Base-by-base conservation (phyloP, 2,888 invertebrate genomes). In the Tachystola acroxantha region DNA sequence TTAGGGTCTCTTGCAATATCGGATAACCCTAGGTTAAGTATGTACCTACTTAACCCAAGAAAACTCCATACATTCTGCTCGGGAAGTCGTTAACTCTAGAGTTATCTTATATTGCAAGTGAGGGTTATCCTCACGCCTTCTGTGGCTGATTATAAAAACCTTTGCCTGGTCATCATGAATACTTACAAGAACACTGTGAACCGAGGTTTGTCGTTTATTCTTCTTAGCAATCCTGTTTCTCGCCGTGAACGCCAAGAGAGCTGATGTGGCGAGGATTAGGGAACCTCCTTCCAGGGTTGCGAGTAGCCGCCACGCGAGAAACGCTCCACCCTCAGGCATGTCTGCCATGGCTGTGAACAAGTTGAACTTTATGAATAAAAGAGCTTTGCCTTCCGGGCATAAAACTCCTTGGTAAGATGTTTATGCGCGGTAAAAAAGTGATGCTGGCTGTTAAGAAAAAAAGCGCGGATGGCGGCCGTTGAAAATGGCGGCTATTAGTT, bases 251-350 rank as follows among this genome's bases (percentile, higher is more conserved):
- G 75, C 79, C 22, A 85, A 57, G 5, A 84, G 57, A 0, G 76
- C 82, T 1, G 81, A 67, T 2, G 75, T 66, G 22, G 66, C 77
- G 6, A 84, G 62, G 27, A 82, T 41, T 1, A 84, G 43, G 0
- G 84, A 75, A 1, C 81, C 76, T 0, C 79, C 82, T 36, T 86
- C 85, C 2, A 86, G 55, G 0, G 82, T 79, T 1, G 81, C 84
- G 16, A 86, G 63, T 25, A 85, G 50, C 0, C 82, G 70, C 84
- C 84, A 84, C 2, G 84, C 85, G 16, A 84, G 53, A 1, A 64
- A 52, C 0, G 74, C 65, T 0, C 82, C 78, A 1, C 65, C 69
- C 44, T 77, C 80, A n/a, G 62, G 68, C 0, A 57, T 57, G 20
- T 76, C 78, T 1, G 70, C 42, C 84, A 85, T 84, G 4, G 3